Evolutionary conservation across 2,113 vertebrate genomes (phyloP), one percentile per base, ranked within the genome.

Genomic region (Neofelis nebulosa): DNA sequence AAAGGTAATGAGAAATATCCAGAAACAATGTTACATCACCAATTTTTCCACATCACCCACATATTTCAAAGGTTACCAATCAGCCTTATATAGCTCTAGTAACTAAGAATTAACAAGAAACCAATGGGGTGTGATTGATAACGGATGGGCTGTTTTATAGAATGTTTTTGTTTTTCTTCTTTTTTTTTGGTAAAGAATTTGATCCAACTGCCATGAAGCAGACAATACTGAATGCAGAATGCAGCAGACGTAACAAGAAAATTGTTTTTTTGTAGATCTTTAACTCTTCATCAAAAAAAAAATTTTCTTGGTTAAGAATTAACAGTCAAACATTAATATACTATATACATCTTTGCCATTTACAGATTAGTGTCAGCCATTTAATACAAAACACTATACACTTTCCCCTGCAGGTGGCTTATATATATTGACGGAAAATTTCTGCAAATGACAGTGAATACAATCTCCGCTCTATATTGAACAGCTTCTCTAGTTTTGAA

Each of bases 241-340:
- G 99, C 99, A 99, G 99, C 98, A 98, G 98, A 99, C 98, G 99
- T 99, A 99, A 99, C 99, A 99, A 99, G 99, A 98, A 86, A 98
- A 98, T 98, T 98, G 98, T 98, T 95, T 99, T 98, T 98, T 98
- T 98, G 98, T 99, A 99, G 98, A 99, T 99, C 98, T 99, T 98
- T 98, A 98, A 99, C 98, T 99, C 98, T 13, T 99, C 99, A 99
- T 99, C 98, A 99, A 99, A 97, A 98, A 98, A 98, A 98, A 98
- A 83, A 96, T 98, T 98, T 98, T 98, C 98, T 99, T 99, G 98
- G 98, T 98, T 99, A 99, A 99, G 99, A 99, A 99, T 98, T 99
- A 99, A 99, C 99, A 99, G 99, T 99, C 99, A 99, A 99, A 99
- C 99, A 99, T 99, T 98, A 99, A 99, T 99, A 99, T 99, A 99